These are phyloP conservation scores for Myrmecobius fasciatus DNA, from an alignment of 2,113 vertebrate genomes.

Conservation along the genomic window DNA sequence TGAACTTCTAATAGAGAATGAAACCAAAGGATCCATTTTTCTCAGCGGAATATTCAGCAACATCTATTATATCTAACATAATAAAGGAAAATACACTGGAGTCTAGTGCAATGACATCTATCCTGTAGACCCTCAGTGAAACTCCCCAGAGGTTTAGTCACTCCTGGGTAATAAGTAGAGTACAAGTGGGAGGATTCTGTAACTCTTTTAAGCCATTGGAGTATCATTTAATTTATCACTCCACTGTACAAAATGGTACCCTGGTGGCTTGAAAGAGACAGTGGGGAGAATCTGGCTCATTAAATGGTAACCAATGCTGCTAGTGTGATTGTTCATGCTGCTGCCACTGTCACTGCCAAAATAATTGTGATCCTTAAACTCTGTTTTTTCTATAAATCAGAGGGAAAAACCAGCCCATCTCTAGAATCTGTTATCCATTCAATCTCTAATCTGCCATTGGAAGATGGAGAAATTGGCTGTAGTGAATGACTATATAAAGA, in stretches of 20 bases:
- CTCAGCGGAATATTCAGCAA: background rate
- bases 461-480: background rate
- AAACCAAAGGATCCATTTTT: background rate
- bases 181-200: conserved; percentile 7
- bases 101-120: conserved; percentile 2
- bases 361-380: conserved; percentile 25
- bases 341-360: conserved; percentile 24
- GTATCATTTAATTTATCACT: conserved; percentile 55
- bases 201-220: conserved; percentile 40
- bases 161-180: conserved; percentile 49
- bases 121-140: conserved; percentile 8
- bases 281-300: conserved; percentile 61
- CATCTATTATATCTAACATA: background rate
- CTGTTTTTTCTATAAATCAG: background rate
- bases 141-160: conserved; percentile 27
- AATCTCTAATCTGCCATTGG: background rate
- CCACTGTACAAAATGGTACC: conserved; percentile 58
- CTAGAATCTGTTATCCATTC: background rate
- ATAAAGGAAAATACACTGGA: conserved; percentile 2
- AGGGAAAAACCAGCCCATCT: background rate
- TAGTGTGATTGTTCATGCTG: conserved; percentile 19
- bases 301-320: conserved; percentile 59
- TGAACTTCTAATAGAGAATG: background rate
- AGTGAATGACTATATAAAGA: background rate
- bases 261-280: conserved; percentile 51